These are phyloP conservation scores for Kryptopterus vitreolus DNA, from an alignment of 2,797 vertebrate species.

Conservation along the genomic window DNA sequence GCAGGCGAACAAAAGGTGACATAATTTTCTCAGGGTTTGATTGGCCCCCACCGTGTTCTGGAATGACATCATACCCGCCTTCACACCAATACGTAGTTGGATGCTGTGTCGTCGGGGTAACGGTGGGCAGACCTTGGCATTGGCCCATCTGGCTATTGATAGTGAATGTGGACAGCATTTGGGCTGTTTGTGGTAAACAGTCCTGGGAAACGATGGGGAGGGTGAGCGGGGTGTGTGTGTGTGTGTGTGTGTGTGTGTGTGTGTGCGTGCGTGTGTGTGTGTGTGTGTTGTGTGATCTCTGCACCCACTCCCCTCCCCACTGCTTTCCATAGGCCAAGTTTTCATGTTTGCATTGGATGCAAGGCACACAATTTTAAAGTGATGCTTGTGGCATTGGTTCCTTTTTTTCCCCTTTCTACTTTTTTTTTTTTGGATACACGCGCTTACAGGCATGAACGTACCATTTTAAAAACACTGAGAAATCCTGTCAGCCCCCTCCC, in stretches of 20 bases:
- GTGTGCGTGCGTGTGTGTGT: neutral
- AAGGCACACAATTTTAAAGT: neutral
- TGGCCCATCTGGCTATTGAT: slow-evolving; percentile 69
- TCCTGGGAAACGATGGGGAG: slow-evolving; percentile 66
- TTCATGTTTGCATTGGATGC: neutral
- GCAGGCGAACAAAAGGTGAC: slow-evolving; percentile 84
- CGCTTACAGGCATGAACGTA: neutral
- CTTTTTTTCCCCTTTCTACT: too few species aligned
- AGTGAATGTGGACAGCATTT: slow-evolving; percentile 68
- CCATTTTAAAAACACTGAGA: slow-evolving; percentile 30
- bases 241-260: slow-evolving; percentile 35
- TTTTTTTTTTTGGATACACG: slow-evolving; percentile 22
- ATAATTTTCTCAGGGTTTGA: slow-evolving; percentile 80
- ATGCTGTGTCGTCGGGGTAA: slow-evolving; percentile 81
- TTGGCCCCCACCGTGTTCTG: slow-evolving; percentile 76
- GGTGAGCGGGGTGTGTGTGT: slow-evolving; percentile 7
- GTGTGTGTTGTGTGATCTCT: slow-evolving; percentile 1
- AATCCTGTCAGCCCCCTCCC: slow-evolving; percentile 15
- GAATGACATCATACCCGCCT: slow-evolving; percentile 79
- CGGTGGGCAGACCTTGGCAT: slow-evolving; percentile 78
- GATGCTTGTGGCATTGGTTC: slow-evolving; percentile 7
- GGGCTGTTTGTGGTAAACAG: slow-evolving; percentile 71
- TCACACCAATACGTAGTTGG: slow-evolving; percentile 60
- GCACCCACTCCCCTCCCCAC: neutral
- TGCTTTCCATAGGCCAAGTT: slow-evolving; percentile 7